Conservation (phyloP, 1,140 invertebrate genomes). For the Plodia interpunctella region DNA sequence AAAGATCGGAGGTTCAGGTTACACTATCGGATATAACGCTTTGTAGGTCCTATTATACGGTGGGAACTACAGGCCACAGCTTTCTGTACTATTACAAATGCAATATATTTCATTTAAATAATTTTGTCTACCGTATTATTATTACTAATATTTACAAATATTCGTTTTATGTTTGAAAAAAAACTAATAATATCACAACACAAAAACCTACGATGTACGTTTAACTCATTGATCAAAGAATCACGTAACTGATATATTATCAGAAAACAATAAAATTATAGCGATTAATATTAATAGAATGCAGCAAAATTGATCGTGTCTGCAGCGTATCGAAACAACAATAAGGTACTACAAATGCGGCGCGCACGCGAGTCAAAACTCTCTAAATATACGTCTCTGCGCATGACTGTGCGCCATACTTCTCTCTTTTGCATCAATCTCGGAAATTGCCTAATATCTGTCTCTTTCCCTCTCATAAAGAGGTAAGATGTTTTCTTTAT, state of each 20-base stretch:
- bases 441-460: conserved; percentile 27
- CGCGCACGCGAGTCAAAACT: conserved; percentile 39
- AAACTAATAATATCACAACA: too few species aligned
- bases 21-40: too few species aligned
- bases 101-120: too few species aligned
- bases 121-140: too few species aligned
- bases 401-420: conserved; percentile 37
- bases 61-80: too few species aligned
- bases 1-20: too few species aligned
- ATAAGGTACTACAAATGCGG: conserved; percentile 34
- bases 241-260: background rate
- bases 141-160: too few species aligned
- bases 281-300: conserved; percentile 26
- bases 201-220: too few species aligned
- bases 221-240: background rate
- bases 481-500: conserved; percentile 25
- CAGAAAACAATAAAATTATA: conserved; percentile 5
- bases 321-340: conserved; percentile 49
- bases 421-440: conserved; percentile 29
- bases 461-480: conserved; percentile 39
- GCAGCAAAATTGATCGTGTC: conserved; percentile 19
- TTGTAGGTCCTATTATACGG: too few species aligned
- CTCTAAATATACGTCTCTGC: conserved; percentile 44
- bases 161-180: too few species aligned
- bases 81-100: too few species aligned